These are phyloP conservation scores for Channallabes apus DNA, from an alignment of 2,797 vertebrate species.

Conservation along the genomic window DNA sequence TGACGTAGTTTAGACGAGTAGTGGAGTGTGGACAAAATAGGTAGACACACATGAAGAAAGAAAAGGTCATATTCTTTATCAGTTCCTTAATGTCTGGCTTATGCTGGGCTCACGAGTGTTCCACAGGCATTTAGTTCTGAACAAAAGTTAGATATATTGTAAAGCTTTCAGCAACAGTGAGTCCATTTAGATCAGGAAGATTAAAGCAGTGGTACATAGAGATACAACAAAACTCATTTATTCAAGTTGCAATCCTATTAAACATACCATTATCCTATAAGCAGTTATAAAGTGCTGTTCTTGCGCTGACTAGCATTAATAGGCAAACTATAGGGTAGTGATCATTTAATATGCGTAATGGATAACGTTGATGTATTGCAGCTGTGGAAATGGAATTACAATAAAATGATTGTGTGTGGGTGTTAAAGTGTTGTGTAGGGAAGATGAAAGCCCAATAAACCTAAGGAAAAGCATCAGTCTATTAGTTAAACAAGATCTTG, in stretches of 20 bases:
- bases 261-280: neutral
- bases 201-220: neutral
- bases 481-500: neutral
- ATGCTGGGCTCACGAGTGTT: neutral
- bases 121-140: neutral
- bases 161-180: neutral
- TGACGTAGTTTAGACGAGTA: constrained; percentile 15
- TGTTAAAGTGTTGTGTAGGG: neutral
- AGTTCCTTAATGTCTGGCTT: neutral
- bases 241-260: neutral
- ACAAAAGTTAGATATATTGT: neutral
- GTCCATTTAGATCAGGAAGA: neutral
- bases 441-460: neutral
- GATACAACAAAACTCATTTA: neutral
- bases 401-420: neutral
- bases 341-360: neutral
- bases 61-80: constrained; percentile 4
- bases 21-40: constrained; percentile 14
- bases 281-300: neutral
- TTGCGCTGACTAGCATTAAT: neutral
- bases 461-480: neutral
- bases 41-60: neutral
- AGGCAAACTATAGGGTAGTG: neutral
- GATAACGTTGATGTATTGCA: neutral
- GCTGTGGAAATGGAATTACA: neutral